Evolutionary conservation across 2,113 vertebrate species (phyloP).

Genomic region (Dendropsophus ebraccatus): DNA sequence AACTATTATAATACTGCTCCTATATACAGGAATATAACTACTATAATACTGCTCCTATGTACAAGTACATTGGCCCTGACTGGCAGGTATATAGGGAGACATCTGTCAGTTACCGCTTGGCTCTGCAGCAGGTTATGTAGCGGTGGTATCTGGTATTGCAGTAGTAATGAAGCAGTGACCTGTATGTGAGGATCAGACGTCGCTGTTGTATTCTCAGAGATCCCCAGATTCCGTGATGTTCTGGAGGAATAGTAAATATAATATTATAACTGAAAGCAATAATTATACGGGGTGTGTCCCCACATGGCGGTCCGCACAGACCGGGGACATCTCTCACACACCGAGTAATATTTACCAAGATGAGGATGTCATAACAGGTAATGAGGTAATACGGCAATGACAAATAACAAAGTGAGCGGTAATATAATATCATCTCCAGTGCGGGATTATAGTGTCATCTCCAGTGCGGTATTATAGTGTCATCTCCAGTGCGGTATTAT

Average conservation of each 20-base stretch:
- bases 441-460: not conserved
- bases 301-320: not conserved
- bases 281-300: not conserved
- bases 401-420: not conserved
- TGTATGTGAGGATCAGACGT: no score
- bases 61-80: no score
- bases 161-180: no score
- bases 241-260: no score
- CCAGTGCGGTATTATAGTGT: not conserved
- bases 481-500: not conserved
- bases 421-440: no score
- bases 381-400: not conserved
- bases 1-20: not conserved
- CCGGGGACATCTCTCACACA: not conserved
- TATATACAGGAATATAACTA: slow-evolving; percentile 4
- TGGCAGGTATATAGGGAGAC: no score
- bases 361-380: slow-evolving; percentile 1
- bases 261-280: not conserved
- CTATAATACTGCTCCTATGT: not conserved
- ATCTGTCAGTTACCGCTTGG: no score
- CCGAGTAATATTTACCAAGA: slow-evolving; percentile 24
- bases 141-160: no score
- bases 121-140: no score
- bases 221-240: no score
- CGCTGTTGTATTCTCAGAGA: no score